Evolutionary conservation across 2,113 vertebrate genomes (phyloP), one percentile per base, ranked within the genome.

Genomic region (Gulo gulo): DNA sequence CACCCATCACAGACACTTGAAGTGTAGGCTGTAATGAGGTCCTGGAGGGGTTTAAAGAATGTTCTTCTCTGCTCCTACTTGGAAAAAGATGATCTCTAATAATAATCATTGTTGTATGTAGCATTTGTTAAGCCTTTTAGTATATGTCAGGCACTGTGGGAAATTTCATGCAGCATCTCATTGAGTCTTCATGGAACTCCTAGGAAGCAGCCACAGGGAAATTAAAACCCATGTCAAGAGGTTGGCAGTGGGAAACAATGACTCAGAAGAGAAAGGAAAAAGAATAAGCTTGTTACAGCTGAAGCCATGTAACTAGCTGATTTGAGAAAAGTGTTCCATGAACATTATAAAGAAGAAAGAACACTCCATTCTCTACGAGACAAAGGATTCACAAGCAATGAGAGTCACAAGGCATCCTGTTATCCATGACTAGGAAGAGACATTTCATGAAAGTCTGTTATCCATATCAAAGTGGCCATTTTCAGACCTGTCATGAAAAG

Each of bases 311-410:
- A 71, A 89, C 1, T 1, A 18, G 29, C 26, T 89, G 50, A 63
- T 61, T 83, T 78, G 36, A 65, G 39, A 10, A 78, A 79, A 78
- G 29, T 5, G 3, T 47, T 20, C 21, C 12, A 15, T 39, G 24
- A 36, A 10, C 34, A 50, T 83, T 59, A 61, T 52, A 24, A 61
- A 61, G 26, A 92, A 92, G 34, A 12, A 88, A 91, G 29, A 71
- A 36, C 57, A 9, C 29, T 36, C 88, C 0, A 0, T 65, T 91
- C 39, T 47, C 18, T 20, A 52, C 0, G 20, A 21, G 74, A 61
- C 18, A 47, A 76, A 65, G 34, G 31, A 57, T 39, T 36, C 12
- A 50, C 7, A 69, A 67, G 15, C 36, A 34, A 34, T 36, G 12
- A 23, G 29, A 26, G 6, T 52, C 67, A 13, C 14, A 14, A 67